A percentile compares a stretch with the other conserved stretches of the same genome.
phyloP scores from a whole-genome alignment of 2,888 invertebrate genomes.

The Clivina fossor region DNA sequence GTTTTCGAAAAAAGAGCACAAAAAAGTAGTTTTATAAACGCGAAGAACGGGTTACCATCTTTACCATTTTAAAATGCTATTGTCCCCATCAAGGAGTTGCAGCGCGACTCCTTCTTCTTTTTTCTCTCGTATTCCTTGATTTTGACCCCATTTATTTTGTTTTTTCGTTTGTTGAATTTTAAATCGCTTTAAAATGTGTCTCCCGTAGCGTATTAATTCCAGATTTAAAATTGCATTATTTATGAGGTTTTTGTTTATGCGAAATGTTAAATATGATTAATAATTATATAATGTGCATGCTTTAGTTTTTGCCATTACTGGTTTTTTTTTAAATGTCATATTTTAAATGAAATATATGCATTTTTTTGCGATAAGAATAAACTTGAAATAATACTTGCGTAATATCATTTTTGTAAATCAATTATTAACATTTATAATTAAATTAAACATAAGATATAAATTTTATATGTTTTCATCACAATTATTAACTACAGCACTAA shows the following conservation, averaged over 20 bases:
- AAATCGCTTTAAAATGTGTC: conserved; percentile 7
- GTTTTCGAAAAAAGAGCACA: conserved; percentile 37
- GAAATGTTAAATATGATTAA: conserved; percentile 13
- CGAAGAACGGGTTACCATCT: conserved; percentile 13
- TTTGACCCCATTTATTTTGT: conserved; percentile 2
- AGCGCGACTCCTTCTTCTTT: conserved; percentile 2
- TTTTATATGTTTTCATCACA: no score
- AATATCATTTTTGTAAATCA: no score
- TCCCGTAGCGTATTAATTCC: conserved; percentile 13
- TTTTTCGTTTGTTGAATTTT: conserved; percentile 6
- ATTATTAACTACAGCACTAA: no score
- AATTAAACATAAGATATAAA: no score
- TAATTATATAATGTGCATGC: conserved; percentile 15
- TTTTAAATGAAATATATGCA: not conserved
- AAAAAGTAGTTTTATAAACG: conserved; percentile 14
- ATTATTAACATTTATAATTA: no score
- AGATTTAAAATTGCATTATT: conserved; percentile 11
- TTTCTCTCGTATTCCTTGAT: not conserved
- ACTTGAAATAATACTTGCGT: no score
- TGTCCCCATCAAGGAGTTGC: conserved; percentile 15
- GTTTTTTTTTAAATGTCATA: conserved; percentile 4
- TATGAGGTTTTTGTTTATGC: conserved; percentile 11
- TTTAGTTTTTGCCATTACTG: not conserved
- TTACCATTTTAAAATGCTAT: no score
- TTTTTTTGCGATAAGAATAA: no score